Base-by-base conservation (phyloP, 2,797 vertebrate species). In the Parauchenoglanis ngamensis region DNA sequence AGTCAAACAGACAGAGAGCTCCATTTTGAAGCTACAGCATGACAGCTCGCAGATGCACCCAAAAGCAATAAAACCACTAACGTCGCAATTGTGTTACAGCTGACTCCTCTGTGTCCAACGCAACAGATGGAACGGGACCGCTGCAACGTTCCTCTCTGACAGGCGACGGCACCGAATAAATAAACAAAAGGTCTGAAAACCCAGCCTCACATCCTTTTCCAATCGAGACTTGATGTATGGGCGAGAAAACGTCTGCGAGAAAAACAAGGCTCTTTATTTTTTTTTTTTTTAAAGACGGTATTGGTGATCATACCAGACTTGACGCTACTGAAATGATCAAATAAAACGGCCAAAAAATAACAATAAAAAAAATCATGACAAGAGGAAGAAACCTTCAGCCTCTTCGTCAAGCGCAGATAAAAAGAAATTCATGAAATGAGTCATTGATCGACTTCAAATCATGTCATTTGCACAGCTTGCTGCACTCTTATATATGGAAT, bases 91-190 rank as follows among this genome's bases (percentile, higher is more conserved):
- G 85, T 77, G 80, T 84, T 83, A 84, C 78, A 72, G 80, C 77
- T 63, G 83, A 83, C 68, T 87, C 78, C 59, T 80, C n/a, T 35
- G 83, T 87, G 89, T 90, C 84, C 83, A 87, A 84, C 86, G 85
- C 63, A 88, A 85, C 93, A 94, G 93, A 94, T 93, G 92, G 90
- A 77, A 65, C 72, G 86, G 87, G 73, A 77, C 61, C 78, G 6
- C 61, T 25, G 76, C 44, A 85, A 88, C 87, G 91, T 91, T 85
- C 59, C 78, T 54, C 59, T 79, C 86, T 87, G 76, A 89, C 57
- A 87, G 70, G 88, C 25, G 54, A 68, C 54, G 72, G 44, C 86
- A 85, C 46, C 23, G 88, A 79, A 87, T 68, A 90, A 90, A 84
- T 77, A 91, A 91, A 61, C 61, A 86, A 90, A 72, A 84, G 83